A percentile compares a stretch with the other conserved stretches of the same genome.
phyloP scores from a whole-genome alignment of 2,888 invertebrate species.

The Epinotia brunnichana region DNA sequence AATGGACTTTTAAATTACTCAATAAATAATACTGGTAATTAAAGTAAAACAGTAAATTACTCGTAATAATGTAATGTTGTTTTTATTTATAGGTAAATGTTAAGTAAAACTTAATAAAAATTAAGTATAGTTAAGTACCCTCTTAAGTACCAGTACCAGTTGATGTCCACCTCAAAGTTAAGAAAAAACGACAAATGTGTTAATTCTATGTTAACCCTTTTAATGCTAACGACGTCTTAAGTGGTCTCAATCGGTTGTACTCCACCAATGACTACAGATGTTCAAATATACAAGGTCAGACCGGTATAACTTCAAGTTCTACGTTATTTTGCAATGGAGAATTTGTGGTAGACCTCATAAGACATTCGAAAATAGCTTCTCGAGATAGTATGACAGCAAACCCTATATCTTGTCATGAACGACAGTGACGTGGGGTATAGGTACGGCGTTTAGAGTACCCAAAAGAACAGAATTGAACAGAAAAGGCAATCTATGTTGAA shows the following conservation, averaged over 20 bases:
- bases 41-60: slow-evolving; percentile 6
- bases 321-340: not conserved
- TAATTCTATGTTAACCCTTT: not conserved
- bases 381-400: slow-evolving; percentile 1
- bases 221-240: not conserved
- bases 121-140: not conserved
- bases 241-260: not conserved
- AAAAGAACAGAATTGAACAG: not conserved
- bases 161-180: not conserved
- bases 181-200: not conserved
- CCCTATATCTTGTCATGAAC: too few species aligned
- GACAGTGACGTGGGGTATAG: not conserved
- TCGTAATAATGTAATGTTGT: not conserved
- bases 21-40: slow-evolving; percentile 39
- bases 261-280: not conserved
- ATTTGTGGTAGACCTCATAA: not conserved
- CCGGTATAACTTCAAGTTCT: not conserved
- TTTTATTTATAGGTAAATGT: not conserved
- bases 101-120: slow-evolving; percentile 11
- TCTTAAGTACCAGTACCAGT: slow-evolving; percentile 28
- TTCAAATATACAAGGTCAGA: not conserved
- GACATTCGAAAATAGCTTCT: not conserved
- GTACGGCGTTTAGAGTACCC: not conserved
- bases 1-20: slow-evolving; percentile 23
- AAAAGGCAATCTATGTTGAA: slow-evolving; percentile 24